Evolutionary conservation across 2,888 invertebrate genomes (phyloP).

Genomic region (Blomia tropicalis): DNA sequence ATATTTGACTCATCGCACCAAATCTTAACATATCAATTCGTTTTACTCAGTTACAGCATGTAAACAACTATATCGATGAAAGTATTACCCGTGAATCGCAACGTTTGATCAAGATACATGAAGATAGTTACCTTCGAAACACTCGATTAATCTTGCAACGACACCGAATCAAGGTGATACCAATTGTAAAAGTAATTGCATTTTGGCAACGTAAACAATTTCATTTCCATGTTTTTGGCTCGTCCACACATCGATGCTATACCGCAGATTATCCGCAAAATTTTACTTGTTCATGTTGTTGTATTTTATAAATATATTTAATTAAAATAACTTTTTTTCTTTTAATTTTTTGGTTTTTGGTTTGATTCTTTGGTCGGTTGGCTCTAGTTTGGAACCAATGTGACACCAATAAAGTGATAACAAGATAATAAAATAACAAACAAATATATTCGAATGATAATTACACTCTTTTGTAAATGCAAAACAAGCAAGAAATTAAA

Average conservation of each 20-base stretch:
- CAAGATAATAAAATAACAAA: no score
- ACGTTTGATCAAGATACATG: background rate
- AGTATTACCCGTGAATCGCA: background rate
- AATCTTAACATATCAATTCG: no score
- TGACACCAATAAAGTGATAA: no score
- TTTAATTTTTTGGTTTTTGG: no score
- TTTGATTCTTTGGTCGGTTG: no score
- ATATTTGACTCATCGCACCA: no score
- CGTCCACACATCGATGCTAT: background rate
- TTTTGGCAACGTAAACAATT: slow-evolving; percentile 7
- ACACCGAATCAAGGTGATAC: slow-evolving; percentile 14
- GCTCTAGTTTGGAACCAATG: no score
- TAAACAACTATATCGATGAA: slow-evolving; percentile 4
- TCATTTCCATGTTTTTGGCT: slow-evolving; percentile 10
- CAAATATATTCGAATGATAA: no score
- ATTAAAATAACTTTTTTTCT: no score
- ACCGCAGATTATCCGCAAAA: slow-evolving; percentile 6
- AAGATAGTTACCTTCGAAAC: background rate
- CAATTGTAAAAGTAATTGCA: background rate
- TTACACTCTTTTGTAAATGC: no score
- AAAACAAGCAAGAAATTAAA: no score
- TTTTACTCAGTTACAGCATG: background rate
- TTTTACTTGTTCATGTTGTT: background rate
- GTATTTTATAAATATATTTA: background rate
- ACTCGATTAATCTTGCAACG: slow-evolving; percentile 7